Conservation (phyloP, 53 echinoderm and acorn worm genomes). For the Hippasteria phrygiana region DNA sequence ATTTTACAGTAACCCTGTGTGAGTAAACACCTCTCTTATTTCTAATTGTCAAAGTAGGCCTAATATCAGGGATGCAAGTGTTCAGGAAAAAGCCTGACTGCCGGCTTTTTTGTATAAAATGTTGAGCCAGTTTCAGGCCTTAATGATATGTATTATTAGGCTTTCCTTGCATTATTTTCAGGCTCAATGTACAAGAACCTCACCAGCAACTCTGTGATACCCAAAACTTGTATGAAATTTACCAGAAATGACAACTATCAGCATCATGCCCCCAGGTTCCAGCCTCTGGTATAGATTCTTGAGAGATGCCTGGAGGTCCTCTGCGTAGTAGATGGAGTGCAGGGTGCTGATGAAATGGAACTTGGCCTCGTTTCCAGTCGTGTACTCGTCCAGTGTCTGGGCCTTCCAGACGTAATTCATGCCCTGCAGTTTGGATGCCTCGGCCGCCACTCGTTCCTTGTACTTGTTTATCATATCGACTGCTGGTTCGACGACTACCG, state of each 20-base stretch:
- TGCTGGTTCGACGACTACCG: slow-evolving; percentile 37
- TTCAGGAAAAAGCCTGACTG: neutral
- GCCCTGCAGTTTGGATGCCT: neutral
- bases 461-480: slow-evolving; percentile 7
- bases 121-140: neutral
- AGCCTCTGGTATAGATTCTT: slow-evolving; percentile 35
- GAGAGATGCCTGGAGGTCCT: slow-evolving; percentile 13
- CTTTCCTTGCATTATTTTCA: neutral
- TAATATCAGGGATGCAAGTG: no score
- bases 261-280: slow-evolving; percentile 45
- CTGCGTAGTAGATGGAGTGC: slow-evolving; percentile 48
- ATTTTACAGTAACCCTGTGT: no score
- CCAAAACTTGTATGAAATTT: neutral
- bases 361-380: slow-evolving; percentile 6
- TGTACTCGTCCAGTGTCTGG: slow-evolving; percentile 36
- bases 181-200: neutral
- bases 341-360: slow-evolving; percentile 38
- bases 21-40: no score
- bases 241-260: slow-evolving; percentile 44
- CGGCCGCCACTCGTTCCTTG: slow-evolving; percentile 37
- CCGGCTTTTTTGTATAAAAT: neutral
- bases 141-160: neutral
- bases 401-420: slow-evolving; percentile 8
- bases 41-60: no score
- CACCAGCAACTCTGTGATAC: neutral